Evolutionary conservation across 1,140 invertebrate genomes (phyloP), one percentile per base, ranked within the genome.

Genomic region (Maconellicoccus hirsutus): DNA sequence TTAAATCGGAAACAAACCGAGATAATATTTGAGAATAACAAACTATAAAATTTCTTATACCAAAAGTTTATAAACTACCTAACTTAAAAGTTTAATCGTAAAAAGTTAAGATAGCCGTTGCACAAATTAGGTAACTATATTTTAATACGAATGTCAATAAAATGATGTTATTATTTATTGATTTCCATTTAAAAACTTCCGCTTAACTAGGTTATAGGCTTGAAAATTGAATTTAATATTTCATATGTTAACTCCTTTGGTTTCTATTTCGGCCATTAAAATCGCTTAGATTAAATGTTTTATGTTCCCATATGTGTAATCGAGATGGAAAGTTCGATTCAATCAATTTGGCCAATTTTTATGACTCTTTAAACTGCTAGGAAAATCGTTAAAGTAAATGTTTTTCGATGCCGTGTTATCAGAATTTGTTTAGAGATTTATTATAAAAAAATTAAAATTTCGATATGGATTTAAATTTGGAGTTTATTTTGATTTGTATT

Each of bases 1-100:
- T 52, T 19, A 19, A 52, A 52, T 52, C 42, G 42, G 42, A 52
- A 52, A 52, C 42, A 19, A 19, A 52, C n/a, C 6, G 6, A 16
- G n/a, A 19, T 16, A 52, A 52, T 52, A 52, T 52, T 52, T 52
- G 42, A 52, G 6, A 16, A 33, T 33, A 33, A 33, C 29, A 33
- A 52, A 52, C 12, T 52, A 52, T 52, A 16, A 52, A 52, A 52
- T 52, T 52, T 52, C 42, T 52, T 52, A 19, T 19, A 52, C n/a
- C 42, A 52, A 52, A 52, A 52, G 42, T 52, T 52, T 52, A 52
- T 52, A 52, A 52, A 52, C 42, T 19, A n/a, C n/a, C n/a, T n/a
- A 8, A 52, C 42, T 52, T 52, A 26, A 66, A 66, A 66, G 61
- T 66, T 66, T 66, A 66, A 66, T 66, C 61, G 61, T 66, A 66